A percentile compares a stretch with the other conserved stretches of the same genome.
Conservation (phyloP, 1,140 invertebrate species). For the Plodia interpunctella region DNA sequence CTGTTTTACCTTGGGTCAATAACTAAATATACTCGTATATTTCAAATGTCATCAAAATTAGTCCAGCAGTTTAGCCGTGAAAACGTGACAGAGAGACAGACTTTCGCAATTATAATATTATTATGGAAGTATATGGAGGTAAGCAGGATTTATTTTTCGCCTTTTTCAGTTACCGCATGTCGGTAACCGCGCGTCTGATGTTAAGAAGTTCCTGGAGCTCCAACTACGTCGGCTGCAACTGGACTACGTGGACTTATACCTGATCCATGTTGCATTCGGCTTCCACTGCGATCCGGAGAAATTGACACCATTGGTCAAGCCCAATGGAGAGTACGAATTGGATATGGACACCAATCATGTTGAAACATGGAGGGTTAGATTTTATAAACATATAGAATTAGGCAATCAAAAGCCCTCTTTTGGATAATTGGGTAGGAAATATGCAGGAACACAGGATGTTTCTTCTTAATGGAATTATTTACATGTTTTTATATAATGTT, state of each 20-base stretch:
- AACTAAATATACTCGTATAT: no score
- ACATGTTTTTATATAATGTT: no score
- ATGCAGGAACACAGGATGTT: no score
- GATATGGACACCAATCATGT: slow-evolving; percentile 84
- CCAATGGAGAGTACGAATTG: slow-evolving; percentile 80
- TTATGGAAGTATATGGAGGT: no score
- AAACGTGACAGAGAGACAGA: no score
- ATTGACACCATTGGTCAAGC: slow-evolving; percentile 66
- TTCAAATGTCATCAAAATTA: no score
- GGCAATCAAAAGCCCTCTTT: no score
- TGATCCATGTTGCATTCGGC: slow-evolving; percentile 89
- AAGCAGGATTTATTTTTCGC: no score
- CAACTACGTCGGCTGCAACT: slow-evolving; percentile 86
- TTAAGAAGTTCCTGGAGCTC: slow-evolving; percentile 83
- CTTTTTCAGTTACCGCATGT: slow-evolving; percentile 77
- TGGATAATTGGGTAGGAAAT: no score
- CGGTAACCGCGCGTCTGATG: slow-evolving; percentile 82
- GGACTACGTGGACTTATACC: slow-evolving; percentile 90
- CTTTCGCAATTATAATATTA: no score
- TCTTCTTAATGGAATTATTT: no score
- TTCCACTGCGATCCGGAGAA: slow-evolving; percentile 76
- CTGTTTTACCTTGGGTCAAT: not conserved
- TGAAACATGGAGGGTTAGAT: slow-evolving; percentile 84
- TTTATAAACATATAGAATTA: not conserved
- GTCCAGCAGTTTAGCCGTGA: no score